Percentiles rank a stretch among this genome's conserved stretches.
Conservation (phyloP, 2,888 invertebrate species). For the Trissolcus japonicus region DNA sequence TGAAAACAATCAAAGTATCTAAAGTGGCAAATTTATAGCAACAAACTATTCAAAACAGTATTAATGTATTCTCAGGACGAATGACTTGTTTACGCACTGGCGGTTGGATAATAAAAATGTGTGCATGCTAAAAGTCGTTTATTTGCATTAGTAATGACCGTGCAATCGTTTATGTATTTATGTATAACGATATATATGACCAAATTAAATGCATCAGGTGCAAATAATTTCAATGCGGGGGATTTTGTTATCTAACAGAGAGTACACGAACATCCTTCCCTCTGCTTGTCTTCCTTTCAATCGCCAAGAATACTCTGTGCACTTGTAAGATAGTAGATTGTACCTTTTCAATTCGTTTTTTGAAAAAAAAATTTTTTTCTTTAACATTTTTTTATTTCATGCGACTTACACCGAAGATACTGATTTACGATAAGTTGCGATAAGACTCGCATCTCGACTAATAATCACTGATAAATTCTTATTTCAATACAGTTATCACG, state of each 20-base stretch:
- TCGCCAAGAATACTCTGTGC: no score
- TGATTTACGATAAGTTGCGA: conserved; percentile 7
- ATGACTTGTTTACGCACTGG: conserved; percentile 20
- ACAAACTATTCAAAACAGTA: conserved; percentile 8
- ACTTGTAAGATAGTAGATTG: no score
- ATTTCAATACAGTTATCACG: conserved; percentile 19
- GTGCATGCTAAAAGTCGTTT: conserved; percentile 14
- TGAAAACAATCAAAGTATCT: background rate
- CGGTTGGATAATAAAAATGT: conserved; percentile 13
- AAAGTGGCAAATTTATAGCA: conserved; percentile 16
- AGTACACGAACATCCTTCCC: no score
- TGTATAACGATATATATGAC: no score
- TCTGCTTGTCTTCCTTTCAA: no score
- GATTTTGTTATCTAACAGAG: background rate
- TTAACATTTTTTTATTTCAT: no score
- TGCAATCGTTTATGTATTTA: background rate
- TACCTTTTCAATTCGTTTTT: no score
- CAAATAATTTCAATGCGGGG: background rate
- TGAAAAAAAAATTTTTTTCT: no score
- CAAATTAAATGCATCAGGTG: conserved; percentile 7
- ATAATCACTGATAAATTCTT: conserved; percentile 22
- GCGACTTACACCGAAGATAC: background rate
- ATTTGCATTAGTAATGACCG: conserved; percentile 13
- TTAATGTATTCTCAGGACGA: conserved; percentile 10
- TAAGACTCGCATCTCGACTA: conserved; percentile 16